Conservation (phyloP, 2,888 invertebrate genomes). For the Leucania comma region DNA sequence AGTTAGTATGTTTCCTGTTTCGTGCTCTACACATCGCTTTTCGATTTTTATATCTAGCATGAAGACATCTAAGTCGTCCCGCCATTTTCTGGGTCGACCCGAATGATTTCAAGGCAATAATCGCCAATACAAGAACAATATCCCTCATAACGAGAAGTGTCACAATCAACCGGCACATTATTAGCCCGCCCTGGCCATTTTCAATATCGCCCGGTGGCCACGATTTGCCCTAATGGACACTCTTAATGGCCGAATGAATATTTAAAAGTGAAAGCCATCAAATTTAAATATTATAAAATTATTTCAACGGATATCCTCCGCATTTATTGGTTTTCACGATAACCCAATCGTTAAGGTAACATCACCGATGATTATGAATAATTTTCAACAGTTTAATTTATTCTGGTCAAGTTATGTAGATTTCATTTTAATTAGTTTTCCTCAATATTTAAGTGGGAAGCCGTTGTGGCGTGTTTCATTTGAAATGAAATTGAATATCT, state of each 20-base stretch:
- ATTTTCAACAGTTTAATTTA: slow-evolving; percentile 56
- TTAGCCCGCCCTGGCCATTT: slow-evolving; percentile 69
- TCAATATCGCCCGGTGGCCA: slow-evolving; percentile 74
- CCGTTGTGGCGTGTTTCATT: neutral
- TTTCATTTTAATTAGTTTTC: slow-evolving; percentile 10
- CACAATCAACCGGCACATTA: slow-evolving; percentile 59
- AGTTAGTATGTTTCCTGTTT: neutral
- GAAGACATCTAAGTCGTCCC: too few relatives aligned
- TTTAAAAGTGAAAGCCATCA: slow-evolving; percentile 79
- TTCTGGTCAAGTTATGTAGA: slow-evolving; percentile 31
- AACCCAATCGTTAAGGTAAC: slow-evolving; percentile 65
- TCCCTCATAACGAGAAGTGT: slow-evolving; percentile 38
- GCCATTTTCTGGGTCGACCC: too few relatives aligned
- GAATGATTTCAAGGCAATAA: neutral
- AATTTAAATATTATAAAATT: slow-evolving; percentile 84
- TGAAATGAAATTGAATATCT: neutral
- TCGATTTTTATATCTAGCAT: too few relatives aligned
- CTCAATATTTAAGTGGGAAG: neutral
- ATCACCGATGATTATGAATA: slow-evolving; percentile 68
- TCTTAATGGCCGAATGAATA: slow-evolving; percentile 85
- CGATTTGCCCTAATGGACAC: slow-evolving; percentile 83
- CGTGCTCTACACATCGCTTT: too few relatives aligned
- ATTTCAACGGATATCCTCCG: slow-evolving; percentile 70
- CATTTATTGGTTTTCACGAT: slow-evolving; percentile 71
- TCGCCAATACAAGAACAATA: slow-evolving; percentile 28